These are phyloP conservation scores for Siniperca undulata DNA, from an alignment of 2,797 vertebrate genomes.

Conservation along the genomic window DNA sequence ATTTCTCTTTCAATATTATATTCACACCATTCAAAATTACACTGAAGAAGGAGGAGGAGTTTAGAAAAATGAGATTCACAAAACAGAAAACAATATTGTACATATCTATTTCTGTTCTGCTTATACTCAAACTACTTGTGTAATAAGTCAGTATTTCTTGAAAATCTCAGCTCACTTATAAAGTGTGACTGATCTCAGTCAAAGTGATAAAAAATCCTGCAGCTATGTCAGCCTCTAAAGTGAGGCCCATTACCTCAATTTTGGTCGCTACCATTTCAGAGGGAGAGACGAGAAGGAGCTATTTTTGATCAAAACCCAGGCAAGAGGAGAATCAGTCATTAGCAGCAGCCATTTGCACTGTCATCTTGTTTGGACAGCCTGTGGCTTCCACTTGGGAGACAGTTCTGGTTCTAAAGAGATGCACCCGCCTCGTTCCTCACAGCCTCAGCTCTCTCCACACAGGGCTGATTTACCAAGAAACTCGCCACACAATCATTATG, in stretches of 20 bases:
- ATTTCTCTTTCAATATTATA: slow-evolving; percentile 39
- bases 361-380: slow-evolving; percentile 83
- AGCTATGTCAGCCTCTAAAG: slow-evolving; percentile 52
- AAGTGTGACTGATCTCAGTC: slow-evolving; percentile 56
- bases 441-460: slow-evolving; percentile 24
- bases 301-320: slow-evolving; percentile 81
- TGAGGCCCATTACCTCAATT: slow-evolving; percentile 77
- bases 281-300: slow-evolving; percentile 50
- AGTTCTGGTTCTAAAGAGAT: slow-evolving; percentile 60
- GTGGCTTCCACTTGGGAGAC: slow-evolving; percentile 72
- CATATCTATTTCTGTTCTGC: not conserved
- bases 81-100: not conserved
- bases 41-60: not conserved
- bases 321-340: slow-evolving; percentile 81
- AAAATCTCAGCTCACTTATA: slow-evolving; percentile 38
- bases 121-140: not conserved
- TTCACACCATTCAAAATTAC: slow-evolving; percentile 20
- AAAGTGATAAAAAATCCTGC: slow-evolving; percentile 53
- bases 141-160: not conserved
- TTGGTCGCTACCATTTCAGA: slow-evolving; percentile 68
- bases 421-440: slow-evolving; percentile 43
- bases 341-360: slow-evolving; percentile 77
- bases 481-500: not conserved
- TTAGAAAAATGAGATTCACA: not conserved
- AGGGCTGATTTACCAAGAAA: slow-evolving; percentile 43